Percentiles rank a stretch among this genome's conserved stretches.
Evolutionary conservation across 2,113 vertebrate genomes (phyloP).

Genomic region (Clarias magur): DNA sequence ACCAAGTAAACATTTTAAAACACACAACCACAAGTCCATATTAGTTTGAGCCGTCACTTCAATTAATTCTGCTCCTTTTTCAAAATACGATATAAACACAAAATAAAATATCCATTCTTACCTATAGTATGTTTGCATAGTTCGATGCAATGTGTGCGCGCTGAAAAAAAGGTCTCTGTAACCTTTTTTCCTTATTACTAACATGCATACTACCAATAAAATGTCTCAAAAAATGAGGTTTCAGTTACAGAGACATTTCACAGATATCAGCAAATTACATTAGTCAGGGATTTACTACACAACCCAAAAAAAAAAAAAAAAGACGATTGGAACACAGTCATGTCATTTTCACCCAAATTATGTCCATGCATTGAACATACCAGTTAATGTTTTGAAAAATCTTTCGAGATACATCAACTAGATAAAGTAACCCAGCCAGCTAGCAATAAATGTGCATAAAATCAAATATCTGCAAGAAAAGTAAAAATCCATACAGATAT

Average conservation of each 20-base stretch:
- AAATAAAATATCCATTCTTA: not conserved
- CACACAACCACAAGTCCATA: not conserved
- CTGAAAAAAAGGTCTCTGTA: not conserved
- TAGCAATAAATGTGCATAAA: not conserved
- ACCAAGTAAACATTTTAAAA: conserved; percentile 22
- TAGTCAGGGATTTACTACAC: conserved; percentile 4
- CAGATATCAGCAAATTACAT: conserved; percentile 3
- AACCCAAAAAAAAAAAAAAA: not conserved
- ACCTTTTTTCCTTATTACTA: not conserved
- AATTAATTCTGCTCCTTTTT: conserved; percentile 17
- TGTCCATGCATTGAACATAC: not conserved
- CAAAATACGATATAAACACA: not conserved
- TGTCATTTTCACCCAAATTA: not conserved
- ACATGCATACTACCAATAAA: conserved; percentile 29
- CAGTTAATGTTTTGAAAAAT: not conserved
- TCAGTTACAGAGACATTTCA: conserved; percentile 32
- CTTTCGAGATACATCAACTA: not conserved
- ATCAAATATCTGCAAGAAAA: conserved; percentile 1
- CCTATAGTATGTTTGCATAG: not conserved
- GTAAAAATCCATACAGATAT: conserved; percentile 6
- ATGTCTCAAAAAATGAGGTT: conserved; percentile 24
- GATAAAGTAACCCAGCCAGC: not conserved
- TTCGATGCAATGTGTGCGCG: not conserved
- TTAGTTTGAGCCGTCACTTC: not conserved
- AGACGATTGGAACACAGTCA: not conserved